Conservation (phyloP, 2,113 vertebrate species). For the Lepus europaeus region DNA sequence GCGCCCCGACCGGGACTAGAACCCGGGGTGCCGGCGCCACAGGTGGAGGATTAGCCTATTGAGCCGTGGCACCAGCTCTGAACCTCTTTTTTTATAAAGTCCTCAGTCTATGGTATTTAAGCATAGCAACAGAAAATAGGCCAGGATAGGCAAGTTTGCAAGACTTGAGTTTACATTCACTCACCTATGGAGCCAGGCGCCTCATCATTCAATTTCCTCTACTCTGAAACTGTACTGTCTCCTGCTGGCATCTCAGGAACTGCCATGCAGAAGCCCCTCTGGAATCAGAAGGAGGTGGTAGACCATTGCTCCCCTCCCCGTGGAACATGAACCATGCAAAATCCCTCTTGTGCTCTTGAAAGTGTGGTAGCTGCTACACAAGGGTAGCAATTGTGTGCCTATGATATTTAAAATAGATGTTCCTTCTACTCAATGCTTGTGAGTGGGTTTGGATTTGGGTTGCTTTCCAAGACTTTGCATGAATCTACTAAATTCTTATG, state of each 20-base stretch:
- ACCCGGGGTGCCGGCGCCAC: too few species aligned
- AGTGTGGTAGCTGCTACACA: neutral
- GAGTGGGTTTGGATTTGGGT: conserved; percentile 44
- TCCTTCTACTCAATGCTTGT: conserved; percentile 32
- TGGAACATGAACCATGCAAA: too few species aligned
- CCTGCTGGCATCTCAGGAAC: neutral
- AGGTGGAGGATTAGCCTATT: too few species aligned
- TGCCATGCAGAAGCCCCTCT: neutral
- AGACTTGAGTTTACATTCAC: neutral
- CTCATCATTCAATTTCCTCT: neutral
- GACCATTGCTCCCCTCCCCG: neutral
- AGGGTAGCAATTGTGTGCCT: neutral
- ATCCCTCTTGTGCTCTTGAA: neutral
- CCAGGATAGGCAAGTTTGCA: neutral
- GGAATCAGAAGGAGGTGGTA: neutral
- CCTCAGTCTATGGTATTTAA: too few species aligned
- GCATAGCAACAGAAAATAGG: too few species aligned
- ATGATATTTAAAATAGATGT: conserved; percentile 48
- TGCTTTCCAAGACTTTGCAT: conserved; percentile 57
- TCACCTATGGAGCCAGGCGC: neutral
- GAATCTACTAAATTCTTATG: conserved; percentile 22
- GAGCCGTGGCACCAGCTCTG: too few species aligned
- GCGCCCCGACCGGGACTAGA: too few species aligned
- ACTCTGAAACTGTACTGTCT: neutral
- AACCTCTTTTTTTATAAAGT: too few species aligned